These are phyloP conservation scores for Carassius auratus DNA, from an alignment of 2,113 vertebrate genomes.

Conservation along the genomic window DNA sequence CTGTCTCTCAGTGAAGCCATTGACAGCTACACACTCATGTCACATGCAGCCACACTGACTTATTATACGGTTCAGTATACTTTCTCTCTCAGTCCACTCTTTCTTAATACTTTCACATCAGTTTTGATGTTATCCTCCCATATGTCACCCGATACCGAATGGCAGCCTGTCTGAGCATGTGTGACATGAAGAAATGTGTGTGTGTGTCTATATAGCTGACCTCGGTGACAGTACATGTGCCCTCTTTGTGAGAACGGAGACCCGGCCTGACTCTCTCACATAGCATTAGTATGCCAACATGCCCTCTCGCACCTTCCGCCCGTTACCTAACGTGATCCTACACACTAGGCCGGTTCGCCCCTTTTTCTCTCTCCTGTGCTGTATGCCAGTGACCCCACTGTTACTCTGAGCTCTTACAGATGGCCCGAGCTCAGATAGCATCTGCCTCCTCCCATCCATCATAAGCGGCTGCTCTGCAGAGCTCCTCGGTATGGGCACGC, in stretches of 20 bases:
- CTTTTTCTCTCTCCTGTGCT: constrained; percentile 38
- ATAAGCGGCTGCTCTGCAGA: constrained; percentile 42
- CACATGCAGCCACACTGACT: constrained; percentile 19
- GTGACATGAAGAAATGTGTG: neutral
- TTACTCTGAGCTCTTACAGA: constrained; percentile 57
- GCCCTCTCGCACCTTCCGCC: constrained; percentile 21
- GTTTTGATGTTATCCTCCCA: neutral
- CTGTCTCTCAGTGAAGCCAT: constrained; percentile 50
- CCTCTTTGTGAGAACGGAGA: constrained; percentile 30
- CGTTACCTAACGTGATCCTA: constrained; percentile 11
- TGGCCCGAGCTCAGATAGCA: constrained; percentile 58
- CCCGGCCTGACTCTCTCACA: neutral
- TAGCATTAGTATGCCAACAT: constrained; percentile 26
- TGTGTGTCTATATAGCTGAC: neutral
- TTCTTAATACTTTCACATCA: constrained; percentile 30
- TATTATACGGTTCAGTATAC: constrained; percentile 7
- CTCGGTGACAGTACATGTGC: constrained; percentile 1
- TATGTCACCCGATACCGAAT: neutral
- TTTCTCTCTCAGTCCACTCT: constrained; percentile 1
- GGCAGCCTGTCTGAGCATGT: constrained; percentile 32
- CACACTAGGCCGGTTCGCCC: constrained; percentile 14
- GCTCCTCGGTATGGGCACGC: constrained; percentile 27
- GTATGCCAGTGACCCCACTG: constrained; percentile 54
- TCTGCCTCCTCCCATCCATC: constrained; percentile 58
- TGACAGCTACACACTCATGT: constrained; percentile 13